Percentiles rank a stretch among this genome's conserved stretches.
phyloP scores from a whole-genome alignment of 2,113 vertebrate genomes.

The Tursiops truncatus region DNA sequence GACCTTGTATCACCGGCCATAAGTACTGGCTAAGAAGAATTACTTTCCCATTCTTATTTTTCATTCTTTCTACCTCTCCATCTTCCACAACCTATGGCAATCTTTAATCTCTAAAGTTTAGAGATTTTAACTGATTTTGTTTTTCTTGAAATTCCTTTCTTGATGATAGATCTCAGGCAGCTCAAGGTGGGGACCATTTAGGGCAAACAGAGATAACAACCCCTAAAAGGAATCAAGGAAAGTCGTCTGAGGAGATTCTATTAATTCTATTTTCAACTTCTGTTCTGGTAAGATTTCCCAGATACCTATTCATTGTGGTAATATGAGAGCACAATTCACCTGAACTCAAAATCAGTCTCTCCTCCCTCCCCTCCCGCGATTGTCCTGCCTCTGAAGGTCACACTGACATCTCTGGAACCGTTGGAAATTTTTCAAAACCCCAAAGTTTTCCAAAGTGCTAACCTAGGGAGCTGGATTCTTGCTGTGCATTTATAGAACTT shows the following conservation, averaged over 20 bases:
- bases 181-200: background rate
- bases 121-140: background rate
- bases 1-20: background rate
- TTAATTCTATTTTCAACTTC: constrained; percentile 16
- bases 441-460: constrained; percentile 70
- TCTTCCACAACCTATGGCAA: background rate
- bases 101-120: constrained; percentile 24
- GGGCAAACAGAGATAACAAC: background rate
- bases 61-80: background rate
- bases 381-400: constrained; percentile 39
- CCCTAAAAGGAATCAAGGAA: background rate
- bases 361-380: too few species aligned
- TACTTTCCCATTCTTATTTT: background rate
- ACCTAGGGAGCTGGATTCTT: constrained; percentile 10
- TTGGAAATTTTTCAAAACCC: constrained; percentile 66
- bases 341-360: background rate
- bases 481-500: constrained; percentile 55
- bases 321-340: background rate
- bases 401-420: background rate
- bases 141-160: constrained; percentile 35
- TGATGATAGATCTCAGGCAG: background rate
- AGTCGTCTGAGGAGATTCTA: background rate
- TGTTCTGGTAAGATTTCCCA: background rate
- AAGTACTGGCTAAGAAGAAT: background rate
- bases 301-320: background rate